Conservation (phyloP, 2,113 vertebrate species). For the Ovibos moschatus region DNA sequence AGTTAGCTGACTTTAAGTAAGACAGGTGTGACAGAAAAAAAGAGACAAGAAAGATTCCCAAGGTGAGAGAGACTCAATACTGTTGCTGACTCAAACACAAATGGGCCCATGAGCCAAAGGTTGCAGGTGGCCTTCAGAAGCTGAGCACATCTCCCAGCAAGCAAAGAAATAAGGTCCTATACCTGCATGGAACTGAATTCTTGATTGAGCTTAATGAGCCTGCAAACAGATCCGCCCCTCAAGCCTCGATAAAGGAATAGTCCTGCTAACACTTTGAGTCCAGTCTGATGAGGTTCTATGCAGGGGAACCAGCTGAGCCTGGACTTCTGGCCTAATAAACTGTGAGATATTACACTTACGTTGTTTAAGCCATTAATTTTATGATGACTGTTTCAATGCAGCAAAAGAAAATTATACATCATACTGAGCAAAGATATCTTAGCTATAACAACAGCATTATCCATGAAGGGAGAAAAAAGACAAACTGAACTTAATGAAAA, state of each 20-base stretch:
- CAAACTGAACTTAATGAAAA: neutral
- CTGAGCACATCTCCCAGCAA: neutral
- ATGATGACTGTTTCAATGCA: neutral
- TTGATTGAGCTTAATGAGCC: neutral
- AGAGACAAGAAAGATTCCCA: neutral
- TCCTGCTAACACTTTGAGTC: neutral
- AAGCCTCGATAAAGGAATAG: neutral
- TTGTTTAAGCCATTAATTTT: neutral
- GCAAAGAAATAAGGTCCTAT: neutral
- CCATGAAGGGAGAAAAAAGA: neutral
- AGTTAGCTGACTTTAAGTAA: neutral
- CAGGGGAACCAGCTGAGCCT: neutral
- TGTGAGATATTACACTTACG: neutral
- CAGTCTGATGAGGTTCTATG: neutral
- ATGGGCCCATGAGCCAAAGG: neutral
- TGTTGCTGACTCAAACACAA: neutral
- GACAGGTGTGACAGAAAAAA: neutral
- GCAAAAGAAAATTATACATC: neutral
- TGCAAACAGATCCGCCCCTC: neutral
- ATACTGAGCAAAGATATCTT: neutral
- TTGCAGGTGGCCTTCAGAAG: neutral
- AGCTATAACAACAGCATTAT: neutral
- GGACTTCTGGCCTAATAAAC: neutral
- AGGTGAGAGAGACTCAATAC: neutral
- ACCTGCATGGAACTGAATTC: neutral